phyloP scores from a whole-genome alignment of 1,140 invertebrate species.

The Cylas formicarius region DNA sequence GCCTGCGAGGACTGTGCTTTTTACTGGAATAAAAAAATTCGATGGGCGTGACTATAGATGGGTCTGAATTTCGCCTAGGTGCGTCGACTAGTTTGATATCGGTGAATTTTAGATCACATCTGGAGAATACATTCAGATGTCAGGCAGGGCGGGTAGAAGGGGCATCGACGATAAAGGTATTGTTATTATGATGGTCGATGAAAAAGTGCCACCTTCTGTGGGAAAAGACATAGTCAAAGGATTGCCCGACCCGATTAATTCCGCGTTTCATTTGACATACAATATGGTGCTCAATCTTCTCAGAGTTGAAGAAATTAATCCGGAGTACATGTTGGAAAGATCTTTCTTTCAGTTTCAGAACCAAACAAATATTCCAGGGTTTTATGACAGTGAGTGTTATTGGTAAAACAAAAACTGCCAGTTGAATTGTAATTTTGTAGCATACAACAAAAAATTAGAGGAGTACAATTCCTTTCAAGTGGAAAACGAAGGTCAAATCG shows the following conservation, averaged over 20 bases:
- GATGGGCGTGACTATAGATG: slow-evolving; percentile 95
- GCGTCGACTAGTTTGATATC: neutral
- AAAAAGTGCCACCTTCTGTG: slow-evolving; percentile 82
- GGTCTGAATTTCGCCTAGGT: slow-evolving; percentile 41
- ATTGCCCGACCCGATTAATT: slow-evolving; percentile 92
- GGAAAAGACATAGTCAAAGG: slow-evolving; percentile 83
- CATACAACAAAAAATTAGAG: slow-evolving; percentile 64
- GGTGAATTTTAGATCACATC: slow-evolving; percentile 65
- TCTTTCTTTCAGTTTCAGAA: slow-evolving; percentile 99
- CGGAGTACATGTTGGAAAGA: slow-evolving; percentile 97
- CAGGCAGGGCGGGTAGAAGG: slow-evolving; percentile 92
- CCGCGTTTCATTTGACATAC: slow-evolving; percentile 98
- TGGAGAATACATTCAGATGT: slow-evolving; percentile 99
- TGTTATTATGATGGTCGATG: slow-evolving; percentile 97
- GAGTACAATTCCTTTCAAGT: slow-evolving; percentile 58
- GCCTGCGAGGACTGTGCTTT: slow-evolving; percentile 97
- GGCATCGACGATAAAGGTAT: slow-evolving; percentile 97
- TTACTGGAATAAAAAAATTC: slow-evolving; percentile 92
- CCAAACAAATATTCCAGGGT: slow-evolving; percentile 84
- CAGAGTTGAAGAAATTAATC: slow-evolving; percentile 97
- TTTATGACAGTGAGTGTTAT: slow-evolving; percentile 68
- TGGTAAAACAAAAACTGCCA: neutral
- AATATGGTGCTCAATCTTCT: slow-evolving; percentile 99
- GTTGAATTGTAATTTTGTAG: slow-evolving; percentile 43
- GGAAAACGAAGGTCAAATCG: slow-evolving; percentile 69